Conservation (phyloP, 2,113 vertebrate species). For the Bungarus multicinctus region DNA sequence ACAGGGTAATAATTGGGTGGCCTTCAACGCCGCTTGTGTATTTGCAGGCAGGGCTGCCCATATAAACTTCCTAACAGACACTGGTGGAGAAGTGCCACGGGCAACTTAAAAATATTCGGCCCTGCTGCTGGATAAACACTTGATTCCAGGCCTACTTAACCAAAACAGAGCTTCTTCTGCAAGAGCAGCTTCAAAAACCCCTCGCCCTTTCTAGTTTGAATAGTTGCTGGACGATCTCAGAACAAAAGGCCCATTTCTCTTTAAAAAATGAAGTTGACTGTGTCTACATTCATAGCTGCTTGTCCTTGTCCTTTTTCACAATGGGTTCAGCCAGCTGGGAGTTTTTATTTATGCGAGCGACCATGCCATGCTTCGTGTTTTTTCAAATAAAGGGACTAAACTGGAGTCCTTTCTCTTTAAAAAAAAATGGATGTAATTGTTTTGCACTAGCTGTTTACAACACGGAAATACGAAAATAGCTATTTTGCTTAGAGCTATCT, state of each 20-base stretch:
- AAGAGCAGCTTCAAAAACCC: neutral
- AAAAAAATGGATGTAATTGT: neutral
- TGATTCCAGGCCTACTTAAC: neutral
- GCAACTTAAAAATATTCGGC: neutral
- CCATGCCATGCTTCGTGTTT: neutral
- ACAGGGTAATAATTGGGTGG: neutral
- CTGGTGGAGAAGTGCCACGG: neutral
- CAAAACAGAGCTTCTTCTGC: neutral
- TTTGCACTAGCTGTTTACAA: neutral
- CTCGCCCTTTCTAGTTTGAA: neutral
- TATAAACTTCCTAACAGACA: neutral
- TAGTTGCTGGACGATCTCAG: neutral
- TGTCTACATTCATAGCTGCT: neutral
- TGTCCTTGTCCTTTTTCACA: neutral
- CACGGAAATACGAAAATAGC: neutral
- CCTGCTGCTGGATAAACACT: neutral
- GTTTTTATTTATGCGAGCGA: no score
- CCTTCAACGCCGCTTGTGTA: neutral
- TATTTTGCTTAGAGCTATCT: neutral
- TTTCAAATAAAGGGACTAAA: neutral
- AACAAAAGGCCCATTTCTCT: no score
- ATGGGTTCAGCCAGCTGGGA: neutral
- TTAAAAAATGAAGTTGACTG: neutral
- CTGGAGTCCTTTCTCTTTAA: neutral
- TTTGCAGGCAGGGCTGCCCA: neutral